Evolutionary conservation across 2,888 invertebrate genomes (phyloP).

Genomic region (Orchesella flavescens): DNA sequence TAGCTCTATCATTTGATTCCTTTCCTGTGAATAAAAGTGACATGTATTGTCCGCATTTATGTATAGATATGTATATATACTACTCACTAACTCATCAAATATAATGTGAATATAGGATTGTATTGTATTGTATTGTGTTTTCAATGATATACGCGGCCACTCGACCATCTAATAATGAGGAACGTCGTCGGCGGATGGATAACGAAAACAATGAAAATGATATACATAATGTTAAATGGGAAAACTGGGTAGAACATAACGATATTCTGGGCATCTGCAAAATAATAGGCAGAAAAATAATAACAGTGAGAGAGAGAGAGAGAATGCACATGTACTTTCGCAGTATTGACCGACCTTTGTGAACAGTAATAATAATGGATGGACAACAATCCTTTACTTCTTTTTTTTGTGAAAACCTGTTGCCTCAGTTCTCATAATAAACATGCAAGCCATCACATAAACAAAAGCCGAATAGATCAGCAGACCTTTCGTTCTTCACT

Average conservation of each 20-base stretch:
- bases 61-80: no score
- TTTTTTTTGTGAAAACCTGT: slow-evolving; percentile 59
- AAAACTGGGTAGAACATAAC: slow-evolving; percentile 38
- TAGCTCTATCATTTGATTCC: no score
- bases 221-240: slow-evolving; percentile 23
- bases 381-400: slow-evolving; percentile 41
- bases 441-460: slow-evolving; percentile 21
- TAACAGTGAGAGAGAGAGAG: slow-evolving; percentile 3
- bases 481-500: slow-evolving; percentile 13
- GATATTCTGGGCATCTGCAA: slow-evolving; percentile 20
- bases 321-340: slow-evolving; percentile 25
- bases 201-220: slow-evolving; percentile 35
- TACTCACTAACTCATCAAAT: no score
- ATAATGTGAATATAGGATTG: no score
- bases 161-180: slow-evolving; percentile 5
- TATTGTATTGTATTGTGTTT: no score
- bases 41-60: no score
- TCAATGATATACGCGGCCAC: no score
- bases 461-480: slow-evolving; percentile 14
- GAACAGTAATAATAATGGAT: slow-evolving; percentile 46
- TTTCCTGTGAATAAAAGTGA: no score
- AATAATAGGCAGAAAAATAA: slow-evolving; percentile 5
- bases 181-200: slow-evolving; percentile 6
- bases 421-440: slow-evolving; percentile 61
- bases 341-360: slow-evolving; percentile 55